phyloP scores from a whole-genome alignment of 2,888 invertebrate species.

The Ornithoptera alexandrae region DNA sequence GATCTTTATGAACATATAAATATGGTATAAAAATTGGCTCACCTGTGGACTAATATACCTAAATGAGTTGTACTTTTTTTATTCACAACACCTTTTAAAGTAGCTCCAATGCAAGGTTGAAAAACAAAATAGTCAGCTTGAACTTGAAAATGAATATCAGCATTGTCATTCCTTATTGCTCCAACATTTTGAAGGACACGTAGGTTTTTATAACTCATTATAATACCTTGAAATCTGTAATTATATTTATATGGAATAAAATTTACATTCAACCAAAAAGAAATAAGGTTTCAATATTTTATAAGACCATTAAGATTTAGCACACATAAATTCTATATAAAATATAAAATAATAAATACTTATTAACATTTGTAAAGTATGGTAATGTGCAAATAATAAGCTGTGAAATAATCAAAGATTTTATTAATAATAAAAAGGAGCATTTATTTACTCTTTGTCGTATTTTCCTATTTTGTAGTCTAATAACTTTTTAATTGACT shows the following conservation, averaged over 20 bases:
- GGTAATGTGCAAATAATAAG: neutral
- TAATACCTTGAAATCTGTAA: constrained; percentile 83
- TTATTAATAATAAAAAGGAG: constrained; percentile 3
- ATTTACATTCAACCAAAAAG: neutral
- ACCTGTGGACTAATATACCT: constrained; percentile 83
- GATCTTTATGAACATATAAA: too few species aligned
- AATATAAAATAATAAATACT: too few species aligned
- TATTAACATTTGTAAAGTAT: neutral
- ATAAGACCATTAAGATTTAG: too few species aligned
- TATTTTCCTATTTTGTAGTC: constrained; percentile 81
- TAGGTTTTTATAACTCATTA: constrained; percentile 84
- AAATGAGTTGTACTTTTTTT: constrained; percentile 84
- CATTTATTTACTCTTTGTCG: constrained; percentile 79
- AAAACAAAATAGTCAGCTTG: constrained; percentile 84
- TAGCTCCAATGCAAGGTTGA: constrained; percentile 81
- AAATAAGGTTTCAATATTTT: neutral
- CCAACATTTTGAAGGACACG: constrained; percentile 79
- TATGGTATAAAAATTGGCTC: constrained; percentile 29
- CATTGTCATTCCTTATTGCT: constrained; percentile 81
- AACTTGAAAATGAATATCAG: constrained; percentile 83
- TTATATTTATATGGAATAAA: neutral
- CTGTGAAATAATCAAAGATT: neutral
- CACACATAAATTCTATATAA: too few species aligned
- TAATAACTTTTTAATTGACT: constrained; percentile 80
- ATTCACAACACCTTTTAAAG: constrained; percentile 82